Percentiles rank a stretch among this genome's conserved stretches.
These are phyloP conservation scores for Nysson spinosus DNA, from an alignment of 2,888 invertebrate species.

Conservation along the genomic window DNA sequence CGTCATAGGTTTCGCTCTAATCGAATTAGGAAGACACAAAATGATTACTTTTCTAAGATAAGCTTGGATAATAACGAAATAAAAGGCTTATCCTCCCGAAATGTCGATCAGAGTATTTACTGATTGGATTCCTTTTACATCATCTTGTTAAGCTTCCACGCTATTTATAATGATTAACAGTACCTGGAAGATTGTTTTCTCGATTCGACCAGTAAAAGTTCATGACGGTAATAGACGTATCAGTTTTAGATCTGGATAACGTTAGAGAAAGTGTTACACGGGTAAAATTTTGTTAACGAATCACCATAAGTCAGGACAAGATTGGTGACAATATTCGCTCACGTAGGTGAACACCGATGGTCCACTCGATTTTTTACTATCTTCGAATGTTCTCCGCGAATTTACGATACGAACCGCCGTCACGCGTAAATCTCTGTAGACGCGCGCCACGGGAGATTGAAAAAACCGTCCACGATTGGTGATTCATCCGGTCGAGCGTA, in stretches of 20 bases:
- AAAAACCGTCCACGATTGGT: slow-evolving; percentile 60
- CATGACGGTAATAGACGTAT: background rate
- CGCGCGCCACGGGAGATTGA: slow-evolving; percentile 59
- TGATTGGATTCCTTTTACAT: no score
- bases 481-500: slow-evolving; percentile 48
- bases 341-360: slow-evolving; percentile 36
- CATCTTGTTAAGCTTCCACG: no score
- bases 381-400: slow-evolving; percentile 44
- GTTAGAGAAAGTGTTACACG: no score
- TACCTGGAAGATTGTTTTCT: background rate
- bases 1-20: slow-evolving; percentile 34
- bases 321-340: slow-evolving; percentile 50
- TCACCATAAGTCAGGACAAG: slow-evolving; percentile 43
- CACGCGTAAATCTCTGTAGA: slow-evolving; percentile 57
- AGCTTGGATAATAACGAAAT: slow-evolving; percentile 37
- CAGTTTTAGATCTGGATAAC: no score
- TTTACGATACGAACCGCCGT: slow-evolving; percentile 53
- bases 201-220: background rate
- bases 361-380: slow-evolving; percentile 50
- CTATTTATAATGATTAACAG: background rate
- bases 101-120: background rate
- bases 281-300: slow-evolving; percentile 26
- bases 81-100: slow-evolving; percentile 22
- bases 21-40: slow-evolving; percentile 40
- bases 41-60: slow-evolving; percentile 39